A percentile compares a stretch with the other conserved stretches of the same genome.
Evolutionary conservation across 2,797 vertebrate species (phyloP).

Genomic region (Lepidocolaptes lacrymiger): DNA sequence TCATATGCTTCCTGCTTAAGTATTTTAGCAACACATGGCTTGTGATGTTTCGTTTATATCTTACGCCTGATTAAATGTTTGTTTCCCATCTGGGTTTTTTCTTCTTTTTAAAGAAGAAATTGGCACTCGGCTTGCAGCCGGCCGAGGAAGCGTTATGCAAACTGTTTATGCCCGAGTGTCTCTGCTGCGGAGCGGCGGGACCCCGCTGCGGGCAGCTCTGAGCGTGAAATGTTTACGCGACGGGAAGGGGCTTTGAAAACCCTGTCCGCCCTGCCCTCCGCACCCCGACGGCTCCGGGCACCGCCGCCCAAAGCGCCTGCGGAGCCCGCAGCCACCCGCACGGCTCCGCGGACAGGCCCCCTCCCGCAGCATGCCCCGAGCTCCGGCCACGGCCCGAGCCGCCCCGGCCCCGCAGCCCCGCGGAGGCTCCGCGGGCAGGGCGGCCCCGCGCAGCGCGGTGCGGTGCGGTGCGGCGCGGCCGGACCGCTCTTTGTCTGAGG

Average conservation of each 20-base stretch:
- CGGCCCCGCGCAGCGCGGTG: neutral
- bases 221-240: neutral
- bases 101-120: neutral
- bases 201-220: neutral
- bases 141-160: neutral
- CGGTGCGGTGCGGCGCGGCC: neutral
- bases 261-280: neutral
- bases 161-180: neutral
- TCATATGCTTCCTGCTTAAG: slow-evolving; percentile 72
- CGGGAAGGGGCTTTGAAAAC: neutral
- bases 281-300: neutral
- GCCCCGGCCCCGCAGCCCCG: neutral
- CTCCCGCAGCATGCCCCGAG: neutral
- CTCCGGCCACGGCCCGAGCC: neutral
- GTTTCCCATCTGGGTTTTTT: neutral
- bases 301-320: neutral
- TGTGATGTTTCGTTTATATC: slow-evolving; percentile 57
- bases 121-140: neutral
- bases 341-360: neutral
- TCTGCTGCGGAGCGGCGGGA: neutral
- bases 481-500: neutral
- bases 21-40: slow-evolving; percentile 62
- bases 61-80: slow-evolving; percentile 32
- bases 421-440: neutral
- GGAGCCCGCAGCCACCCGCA: neutral